Evolutionary conservation across 2,797 vertebrate species (phyloP).

Genomic region (Melanotaenia boesemani): DNA sequence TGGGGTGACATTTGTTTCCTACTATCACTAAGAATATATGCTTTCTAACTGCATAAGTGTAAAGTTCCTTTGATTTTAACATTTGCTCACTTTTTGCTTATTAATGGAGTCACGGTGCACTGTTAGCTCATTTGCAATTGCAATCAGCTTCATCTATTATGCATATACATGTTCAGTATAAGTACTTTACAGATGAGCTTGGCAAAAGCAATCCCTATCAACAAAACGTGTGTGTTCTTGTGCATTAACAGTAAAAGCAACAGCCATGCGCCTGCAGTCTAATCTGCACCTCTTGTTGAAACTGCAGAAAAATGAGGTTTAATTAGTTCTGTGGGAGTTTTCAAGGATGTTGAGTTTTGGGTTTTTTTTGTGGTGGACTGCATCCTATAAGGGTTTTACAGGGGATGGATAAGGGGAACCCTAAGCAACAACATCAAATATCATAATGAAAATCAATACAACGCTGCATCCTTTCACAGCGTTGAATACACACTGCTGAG

Average conservation of each 20-base stretch:
- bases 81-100: constrained; percentile 25
- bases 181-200: constrained; percentile 6
- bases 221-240: constrained; percentile 8
- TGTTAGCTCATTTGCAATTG: constrained; percentile 39
- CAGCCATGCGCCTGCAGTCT: constrained; percentile 12
- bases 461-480: background rate
- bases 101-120: constrained; percentile 12
- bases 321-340: constrained; percentile 14
- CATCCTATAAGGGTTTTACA: background rate
- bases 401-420: background rate
- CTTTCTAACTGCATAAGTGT: background rate
- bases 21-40: background rate
- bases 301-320: background rate
- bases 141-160: constrained; percentile 40
- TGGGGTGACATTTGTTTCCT: constrained; percentile 22
- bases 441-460: constrained; percentile 26
- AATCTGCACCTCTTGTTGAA: background rate
- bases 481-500: background rate
- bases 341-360: constrained; percentile 5
- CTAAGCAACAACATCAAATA: constrained; percentile 9
- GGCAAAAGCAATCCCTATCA: background rate
- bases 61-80: constrained; percentile 8
- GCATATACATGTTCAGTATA: constrained; percentile 22
- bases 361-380: constrained; percentile 12
- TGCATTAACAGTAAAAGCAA: background rate